Percentiles rank a stretch among this genome's conserved stretches.
phyloP scores from a whole-genome alignment of 2,797 vertebrate species.

The Myripristis jacobus region DNA sequence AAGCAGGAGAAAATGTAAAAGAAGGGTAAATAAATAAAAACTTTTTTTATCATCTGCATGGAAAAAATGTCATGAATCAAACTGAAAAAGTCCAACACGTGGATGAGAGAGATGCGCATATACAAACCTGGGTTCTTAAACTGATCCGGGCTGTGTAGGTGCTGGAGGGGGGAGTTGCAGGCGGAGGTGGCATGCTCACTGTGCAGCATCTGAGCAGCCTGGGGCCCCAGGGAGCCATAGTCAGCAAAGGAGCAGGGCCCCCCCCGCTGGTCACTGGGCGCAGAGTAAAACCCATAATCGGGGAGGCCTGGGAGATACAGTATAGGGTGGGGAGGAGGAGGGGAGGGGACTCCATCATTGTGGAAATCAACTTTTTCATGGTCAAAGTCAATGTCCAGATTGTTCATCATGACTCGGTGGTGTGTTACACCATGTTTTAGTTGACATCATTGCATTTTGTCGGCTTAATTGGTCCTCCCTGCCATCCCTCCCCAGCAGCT shows the following conservation, averaged over 20 bases:
- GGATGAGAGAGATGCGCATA: constrained; percentile 81
- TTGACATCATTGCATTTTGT: constrained; percentile 57
- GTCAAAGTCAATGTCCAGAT: constrained; percentile 80
- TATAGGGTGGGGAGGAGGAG: constrained; percentile 78
- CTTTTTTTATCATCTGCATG: constrained; percentile 68
- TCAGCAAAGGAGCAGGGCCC: constrained; percentile 90
- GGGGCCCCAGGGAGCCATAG: constrained; percentile 91
- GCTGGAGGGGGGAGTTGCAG: constrained; percentile 86
- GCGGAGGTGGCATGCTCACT: constrained; percentile 91
- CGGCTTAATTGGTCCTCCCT: constrained; percentile 66
- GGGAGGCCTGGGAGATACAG: constrained; percentile 88
- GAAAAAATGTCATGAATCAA: constrained; percentile 75
- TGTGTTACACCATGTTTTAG: constrained; percentile 50
- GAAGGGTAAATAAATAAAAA: constrained; percentile 16
- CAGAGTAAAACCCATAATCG: constrained; percentile 92
- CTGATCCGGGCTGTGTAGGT: constrained; percentile 89
- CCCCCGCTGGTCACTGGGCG: constrained; percentile 90
- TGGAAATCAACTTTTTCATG: constrained; percentile 79
- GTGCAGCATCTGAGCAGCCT: constrained; percentile 90
- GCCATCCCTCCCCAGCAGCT: constrained; percentile 74
- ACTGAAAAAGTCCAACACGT: constrained; percentile 74
- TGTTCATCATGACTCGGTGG: constrained; percentile 62
- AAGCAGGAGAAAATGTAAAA: constrained; percentile 51
- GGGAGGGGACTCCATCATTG: constrained; percentile 85
- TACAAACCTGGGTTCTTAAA: constrained; percentile 92